A percentile compares a stretch with the other conserved stretches of the same genome.
phyloP scores from a whole-genome alignment of 2,797 vertebrate species.

The Stomatorhinus walkeri region DNA sequence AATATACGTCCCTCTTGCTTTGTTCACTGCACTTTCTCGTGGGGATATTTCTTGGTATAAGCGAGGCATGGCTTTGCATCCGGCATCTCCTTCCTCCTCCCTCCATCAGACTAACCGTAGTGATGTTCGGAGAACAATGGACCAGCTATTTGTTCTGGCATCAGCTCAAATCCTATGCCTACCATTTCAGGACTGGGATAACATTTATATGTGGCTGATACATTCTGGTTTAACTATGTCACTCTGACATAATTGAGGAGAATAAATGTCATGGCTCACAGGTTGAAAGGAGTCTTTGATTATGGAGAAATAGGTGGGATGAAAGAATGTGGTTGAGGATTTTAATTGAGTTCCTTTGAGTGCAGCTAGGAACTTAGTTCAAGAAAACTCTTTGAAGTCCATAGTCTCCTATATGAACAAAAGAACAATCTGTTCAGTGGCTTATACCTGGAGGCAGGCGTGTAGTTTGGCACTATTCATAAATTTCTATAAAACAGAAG shows the following conservation, averaged over 20 bases:
- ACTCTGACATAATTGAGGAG: neutral
- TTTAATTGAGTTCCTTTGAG: conserved; percentile 52
- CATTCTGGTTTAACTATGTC: neutral
- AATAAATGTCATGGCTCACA: neutral
- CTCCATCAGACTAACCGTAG: conserved; percentile 30
- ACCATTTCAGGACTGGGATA: neutral
- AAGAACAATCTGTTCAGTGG: conserved; percentile 22
- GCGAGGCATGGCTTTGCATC: neutral
- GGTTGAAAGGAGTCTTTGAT: neutral
- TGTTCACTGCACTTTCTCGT: neutral
- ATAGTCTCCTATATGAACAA: conserved; percentile 54
- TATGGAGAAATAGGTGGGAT: conserved; percentile 10
- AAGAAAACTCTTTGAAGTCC: conserved; percentile 49
- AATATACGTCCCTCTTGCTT: conserved; percentile 8
- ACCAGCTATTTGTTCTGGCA: conserved; percentile 48
- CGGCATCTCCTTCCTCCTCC: conserved; percentile 17
- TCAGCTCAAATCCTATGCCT: conserved; percentile 48
- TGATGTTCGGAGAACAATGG: conserved; percentile 47
- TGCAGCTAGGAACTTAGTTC: conserved; percentile 59
- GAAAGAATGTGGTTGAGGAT: conserved; percentile 45
- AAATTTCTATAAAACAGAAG: conserved; percentile 58
- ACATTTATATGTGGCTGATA: neutral
- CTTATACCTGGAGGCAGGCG: conserved; percentile 56
- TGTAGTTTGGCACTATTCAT: conserved; percentile 55
- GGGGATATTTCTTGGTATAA: conserved; percentile 17